A percentile compares a stretch with the other conserved stretches of the same genome.
Evolutionary conservation across 1,140 invertebrate species (phyloP).

Genomic region (Araneus ventricosus): DNA sequence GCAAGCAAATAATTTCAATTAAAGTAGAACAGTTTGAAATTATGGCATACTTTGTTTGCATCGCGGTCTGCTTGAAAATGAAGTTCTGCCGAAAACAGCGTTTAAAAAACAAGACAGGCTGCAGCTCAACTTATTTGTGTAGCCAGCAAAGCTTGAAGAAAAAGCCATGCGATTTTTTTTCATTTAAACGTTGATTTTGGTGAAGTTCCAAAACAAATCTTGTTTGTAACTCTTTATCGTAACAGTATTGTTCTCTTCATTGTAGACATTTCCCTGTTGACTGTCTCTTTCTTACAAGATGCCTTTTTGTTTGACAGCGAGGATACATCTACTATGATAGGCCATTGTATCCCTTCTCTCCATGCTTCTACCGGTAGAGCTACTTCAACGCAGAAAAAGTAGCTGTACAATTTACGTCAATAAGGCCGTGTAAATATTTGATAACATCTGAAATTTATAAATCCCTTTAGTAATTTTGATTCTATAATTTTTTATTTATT

Average conservation of each 20-base stretch:
- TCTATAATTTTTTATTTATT: too few species aligned
- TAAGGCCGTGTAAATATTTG: too few species aligned
- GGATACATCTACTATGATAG: constrained; percentile 21
- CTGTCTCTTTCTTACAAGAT: constrained; percentile 12
- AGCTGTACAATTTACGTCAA: too few species aligned
- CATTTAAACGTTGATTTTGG: constrained; percentile 53
- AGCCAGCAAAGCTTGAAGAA: constrained; percentile 44
- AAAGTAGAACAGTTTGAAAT: background rate
- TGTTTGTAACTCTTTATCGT: constrained; percentile 63
- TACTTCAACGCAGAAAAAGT: too few species aligned
- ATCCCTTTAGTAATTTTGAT: too few species aligned
- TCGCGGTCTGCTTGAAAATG: constrained; percentile 47
- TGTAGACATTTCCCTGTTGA: constrained; percentile 47
- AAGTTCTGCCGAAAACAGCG: background rate
- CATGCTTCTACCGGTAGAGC: background rate
- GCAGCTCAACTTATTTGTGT: constrained; percentile 46
- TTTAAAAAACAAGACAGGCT: constrained; percentile 12
- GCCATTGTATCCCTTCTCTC: background rate
- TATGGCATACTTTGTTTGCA: constrained; percentile 38
- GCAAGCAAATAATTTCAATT: background rate
- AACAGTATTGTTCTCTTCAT: constrained; percentile 62
- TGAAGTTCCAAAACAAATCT: constrained; percentile 67
- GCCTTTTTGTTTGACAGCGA: background rate
- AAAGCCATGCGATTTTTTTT: constrained; percentile 38
- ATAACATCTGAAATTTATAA: too few species aligned